phyloP scores from a whole-genome alignment of 1,140 invertebrate genomes.

The Globodera rostochiensis region DNA sequence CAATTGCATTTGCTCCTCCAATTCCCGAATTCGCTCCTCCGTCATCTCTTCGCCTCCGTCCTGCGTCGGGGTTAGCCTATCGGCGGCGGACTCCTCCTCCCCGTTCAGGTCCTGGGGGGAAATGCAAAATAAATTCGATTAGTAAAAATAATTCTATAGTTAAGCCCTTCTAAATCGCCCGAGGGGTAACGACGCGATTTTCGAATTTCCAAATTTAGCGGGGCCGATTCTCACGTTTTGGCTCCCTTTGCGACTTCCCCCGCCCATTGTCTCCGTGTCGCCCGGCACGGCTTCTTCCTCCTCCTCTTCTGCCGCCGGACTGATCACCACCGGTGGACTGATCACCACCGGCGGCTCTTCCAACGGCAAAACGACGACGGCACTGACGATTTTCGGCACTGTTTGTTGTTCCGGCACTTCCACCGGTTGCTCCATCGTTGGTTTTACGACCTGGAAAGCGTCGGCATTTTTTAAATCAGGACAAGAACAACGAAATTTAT shows the following conservation, averaged over 20 bases:
- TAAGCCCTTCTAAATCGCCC: too few species aligned
- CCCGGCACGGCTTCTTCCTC: not conserved
- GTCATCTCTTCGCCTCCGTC: not conserved
- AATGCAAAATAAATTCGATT: not conserved
- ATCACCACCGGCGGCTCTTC: not conserved
- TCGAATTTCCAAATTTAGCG: too few species aligned
- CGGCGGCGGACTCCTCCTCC: not conserved
- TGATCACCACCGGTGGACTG: not conserved
- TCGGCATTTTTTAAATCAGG: too few species aligned
- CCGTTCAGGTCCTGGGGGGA: conserved; percentile 2
- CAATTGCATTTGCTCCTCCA: conserved; percentile 7
- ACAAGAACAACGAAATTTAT: too few species aligned
- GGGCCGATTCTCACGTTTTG: not conserved
- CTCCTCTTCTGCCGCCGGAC: not conserved
- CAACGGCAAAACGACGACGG: not conserved
- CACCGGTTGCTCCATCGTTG: not conserved
- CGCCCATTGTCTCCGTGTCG: not conserved
- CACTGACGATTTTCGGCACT: not conserved
- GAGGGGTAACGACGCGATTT: too few species aligned
- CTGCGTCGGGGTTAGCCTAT: conserved; percentile 1
- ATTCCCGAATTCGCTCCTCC: conserved; percentile 22
- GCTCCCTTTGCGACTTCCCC: not conserved
- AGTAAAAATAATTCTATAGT: too few species aligned
- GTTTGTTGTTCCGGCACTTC: not conserved
- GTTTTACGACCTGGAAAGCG: not conserved